phyloP scores from a whole-genome alignment of 1,140 invertebrate species.

The Eciton burchellii region DNA sequence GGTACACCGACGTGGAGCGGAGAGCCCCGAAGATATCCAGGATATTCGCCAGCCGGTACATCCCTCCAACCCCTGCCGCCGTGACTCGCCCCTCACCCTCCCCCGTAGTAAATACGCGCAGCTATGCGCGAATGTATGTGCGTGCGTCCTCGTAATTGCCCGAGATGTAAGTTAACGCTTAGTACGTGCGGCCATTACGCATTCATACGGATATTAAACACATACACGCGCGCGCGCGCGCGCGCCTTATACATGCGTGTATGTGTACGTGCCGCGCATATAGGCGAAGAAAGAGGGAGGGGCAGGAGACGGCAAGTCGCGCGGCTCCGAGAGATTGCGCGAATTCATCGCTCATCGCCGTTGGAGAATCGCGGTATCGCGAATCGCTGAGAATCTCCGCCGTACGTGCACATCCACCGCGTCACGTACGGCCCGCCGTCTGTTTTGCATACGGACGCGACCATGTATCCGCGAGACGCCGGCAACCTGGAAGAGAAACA shows the following conservation, averaged over 20 bases:
- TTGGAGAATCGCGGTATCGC: slow-evolving; percentile 8
- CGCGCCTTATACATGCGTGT: no score
- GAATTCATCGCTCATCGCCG: slow-evolving; percentile 25
- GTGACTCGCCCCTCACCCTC: slow-evolving; percentile 11
- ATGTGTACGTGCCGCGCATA: neutral
- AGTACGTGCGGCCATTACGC: neutral
- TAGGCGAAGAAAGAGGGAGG: neutral
- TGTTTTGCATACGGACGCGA: slow-evolving; percentile 33
- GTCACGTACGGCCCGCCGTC: slow-evolving; percentile 10
- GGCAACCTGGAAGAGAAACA: slow-evolving; percentile 19
- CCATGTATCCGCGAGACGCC: neutral
- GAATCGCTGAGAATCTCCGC: slow-evolving; percentile 5
- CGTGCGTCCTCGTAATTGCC: neutral
- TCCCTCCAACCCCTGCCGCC: no score
- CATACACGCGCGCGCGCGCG: neutral
- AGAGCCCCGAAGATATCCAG: slow-evolving; percentile 16
- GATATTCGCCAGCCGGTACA: slow-evolving; percentile 15
- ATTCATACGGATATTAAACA: slow-evolving; percentile 6
- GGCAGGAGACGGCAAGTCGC: neutral
- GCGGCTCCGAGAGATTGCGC: slow-evolving; percentile 15
- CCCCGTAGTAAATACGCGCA: slow-evolving; percentile 24
- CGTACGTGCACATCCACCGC: neutral
- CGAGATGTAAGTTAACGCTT: neutral
- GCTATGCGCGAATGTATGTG: slow-evolving; percentile 2
- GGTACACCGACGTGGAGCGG: neutral